Percentiles rank a stretch among this genome's conserved stretches.
These are phyloP conservation scores for Scyliorhinus canicula DNA, from an alignment of 2,797 vertebrate species.

Conservation along the genomic window DNA sequence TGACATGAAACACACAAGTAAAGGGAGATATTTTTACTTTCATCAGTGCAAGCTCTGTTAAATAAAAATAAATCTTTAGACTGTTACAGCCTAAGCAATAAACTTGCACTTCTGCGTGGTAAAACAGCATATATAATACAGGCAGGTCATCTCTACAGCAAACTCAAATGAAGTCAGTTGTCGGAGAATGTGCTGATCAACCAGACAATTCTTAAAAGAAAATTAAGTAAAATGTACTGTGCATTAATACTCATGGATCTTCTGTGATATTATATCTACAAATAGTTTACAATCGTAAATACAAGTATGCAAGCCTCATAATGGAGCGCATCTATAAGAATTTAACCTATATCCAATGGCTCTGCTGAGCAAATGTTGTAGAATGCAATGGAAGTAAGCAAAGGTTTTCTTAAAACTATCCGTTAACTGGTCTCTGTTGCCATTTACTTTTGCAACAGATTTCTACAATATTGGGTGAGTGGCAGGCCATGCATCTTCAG, in stretches of 20 bases:
- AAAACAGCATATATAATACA: conserved; percentile 11
- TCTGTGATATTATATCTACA: not conserved
- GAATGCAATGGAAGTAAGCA: not conserved
- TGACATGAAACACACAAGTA: not conserved
- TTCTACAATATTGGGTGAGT: not conserved
- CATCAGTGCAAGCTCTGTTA: not conserved
- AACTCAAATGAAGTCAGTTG: not conserved
- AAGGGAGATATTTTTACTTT: not conserved
- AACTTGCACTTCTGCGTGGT: not conserved
- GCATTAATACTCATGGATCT: not conserved
- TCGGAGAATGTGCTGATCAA: not conserved
- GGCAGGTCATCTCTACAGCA: not conserved
- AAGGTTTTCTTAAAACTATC: not conserved
- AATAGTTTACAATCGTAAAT: conserved; percentile 16
- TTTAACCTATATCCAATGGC: not conserved
- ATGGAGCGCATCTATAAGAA: no score
- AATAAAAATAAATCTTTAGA: not conserved
- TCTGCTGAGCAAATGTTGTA: not conserved
- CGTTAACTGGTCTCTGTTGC: not conserved
- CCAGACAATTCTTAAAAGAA: not conserved
- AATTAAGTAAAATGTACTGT: not conserved
- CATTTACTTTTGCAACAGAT: not conserved
- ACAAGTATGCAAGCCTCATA: not conserved
- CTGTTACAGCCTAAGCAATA: not conserved
- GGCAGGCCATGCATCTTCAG: not conserved